A percentile compares a stretch with the other conserved stretches of the same genome.
Evolutionary conservation across 30 jellyfish, hydroid and myxozoan genomes (phyloP).

Genomic region (Sanderia malayensis): DNA sequence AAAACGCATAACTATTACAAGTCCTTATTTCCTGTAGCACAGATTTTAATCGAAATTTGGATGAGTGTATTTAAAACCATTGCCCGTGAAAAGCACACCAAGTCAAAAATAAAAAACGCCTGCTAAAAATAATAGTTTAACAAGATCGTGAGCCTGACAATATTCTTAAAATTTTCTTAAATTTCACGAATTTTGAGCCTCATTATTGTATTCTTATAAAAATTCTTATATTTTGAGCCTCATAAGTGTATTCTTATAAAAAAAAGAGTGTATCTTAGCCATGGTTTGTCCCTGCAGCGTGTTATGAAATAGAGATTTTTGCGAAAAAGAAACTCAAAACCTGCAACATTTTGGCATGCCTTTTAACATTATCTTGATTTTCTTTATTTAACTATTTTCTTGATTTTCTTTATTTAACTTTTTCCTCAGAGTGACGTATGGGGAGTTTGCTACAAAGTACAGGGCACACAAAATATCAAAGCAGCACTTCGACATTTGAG

Average conservation of each 20-base stretch:
- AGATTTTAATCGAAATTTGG: too few relatives aligned
- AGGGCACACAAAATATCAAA: constrained; percentile 65
- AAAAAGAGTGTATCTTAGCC: neutral
- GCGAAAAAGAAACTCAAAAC: neutral
- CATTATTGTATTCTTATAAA: too few relatives aligned
- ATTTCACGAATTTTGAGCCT: too few relatives aligned
- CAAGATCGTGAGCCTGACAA: too few relatives aligned
- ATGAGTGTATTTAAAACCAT: too few relatives aligned
- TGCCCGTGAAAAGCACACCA: too few relatives aligned
- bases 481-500: constrained; percentile 65
- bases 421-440: constrained; percentile 70
- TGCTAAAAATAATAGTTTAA: too few relatives aligned
- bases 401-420: neutral
- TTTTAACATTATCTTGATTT: neutral
- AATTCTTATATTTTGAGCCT: neutral
- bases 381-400: neutral
- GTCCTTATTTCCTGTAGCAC: too few relatives aligned
- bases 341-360: neutral
- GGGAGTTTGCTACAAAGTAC: constrained; percentile 78
- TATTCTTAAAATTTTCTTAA: too few relatives aligned
- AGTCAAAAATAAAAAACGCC: too few relatives aligned
- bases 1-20: neutral
- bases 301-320: too few relatives aligned
- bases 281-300: neutral
- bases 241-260: too few relatives aligned